Conservation (phyloP, 2,888 invertebrate species). For the Boloria selene region DNA sequence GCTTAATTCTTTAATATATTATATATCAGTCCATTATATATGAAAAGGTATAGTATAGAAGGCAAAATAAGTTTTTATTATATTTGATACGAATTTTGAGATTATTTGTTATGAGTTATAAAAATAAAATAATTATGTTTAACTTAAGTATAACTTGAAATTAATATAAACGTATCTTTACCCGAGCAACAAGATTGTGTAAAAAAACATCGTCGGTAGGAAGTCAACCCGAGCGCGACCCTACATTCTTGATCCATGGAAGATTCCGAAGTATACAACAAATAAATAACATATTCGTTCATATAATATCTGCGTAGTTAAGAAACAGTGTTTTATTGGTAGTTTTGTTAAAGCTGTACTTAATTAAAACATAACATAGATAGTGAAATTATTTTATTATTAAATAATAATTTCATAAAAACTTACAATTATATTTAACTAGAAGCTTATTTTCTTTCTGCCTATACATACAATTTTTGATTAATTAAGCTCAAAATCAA, state of each 20-base stretch:
- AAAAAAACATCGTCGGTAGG: conserved; percentile 82
- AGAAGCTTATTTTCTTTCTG: too few species aligned
- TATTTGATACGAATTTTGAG: too few species aligned
- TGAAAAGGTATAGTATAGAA: neutral
- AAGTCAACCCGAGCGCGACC: conserved; percentile 70
- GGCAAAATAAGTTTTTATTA: too few species aligned
- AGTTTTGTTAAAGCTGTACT: neutral
- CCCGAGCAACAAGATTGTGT: conserved; percentile 80
- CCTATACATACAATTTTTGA: neutral
- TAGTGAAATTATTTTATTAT: too few species aligned
- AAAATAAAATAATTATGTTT: neutral
- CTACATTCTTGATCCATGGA: conserved; percentile 62
- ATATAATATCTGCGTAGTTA: neutral
- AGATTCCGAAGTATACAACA: conserved; percentile 40
- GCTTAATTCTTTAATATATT: neutral
- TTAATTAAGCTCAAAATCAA: neutral
- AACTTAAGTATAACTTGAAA: conserved; percentile 28
- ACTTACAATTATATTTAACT: too few species aligned
- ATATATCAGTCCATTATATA: too few species aligned
- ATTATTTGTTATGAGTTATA: too few species aligned
- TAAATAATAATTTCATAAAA: too few species aligned
- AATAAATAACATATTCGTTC: conserved; percentile 8
- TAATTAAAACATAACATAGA: neutral
- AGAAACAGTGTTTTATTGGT: neutral
- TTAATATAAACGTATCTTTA: conserved; percentile 64